Conservation (phyloP, 2,888 invertebrate species). For the Ashinkailepas kermadecensis region DNA sequence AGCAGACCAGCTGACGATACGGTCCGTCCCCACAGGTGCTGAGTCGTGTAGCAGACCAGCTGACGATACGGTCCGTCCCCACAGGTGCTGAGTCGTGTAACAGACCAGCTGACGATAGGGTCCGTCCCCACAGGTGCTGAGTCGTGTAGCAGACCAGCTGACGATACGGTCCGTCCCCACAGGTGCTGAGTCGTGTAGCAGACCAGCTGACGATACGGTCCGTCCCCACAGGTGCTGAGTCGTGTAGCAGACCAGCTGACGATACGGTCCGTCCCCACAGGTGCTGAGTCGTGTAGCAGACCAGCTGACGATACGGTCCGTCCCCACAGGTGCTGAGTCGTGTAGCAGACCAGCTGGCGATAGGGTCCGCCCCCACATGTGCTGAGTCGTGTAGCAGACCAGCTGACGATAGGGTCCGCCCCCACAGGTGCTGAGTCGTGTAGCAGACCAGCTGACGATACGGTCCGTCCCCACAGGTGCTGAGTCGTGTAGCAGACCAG, state of each 20-base stretch:
- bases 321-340: conserved; percentile 58
- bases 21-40: conserved; percentile 62
- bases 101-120: background rate
- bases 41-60: conserved; percentile 35
- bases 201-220: background rate
- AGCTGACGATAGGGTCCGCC: too few species aligned
- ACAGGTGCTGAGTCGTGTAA: conserved; percentile 60
- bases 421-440: conserved; percentile 59
- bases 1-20: background rate
- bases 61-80: background rate
- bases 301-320: background rate
- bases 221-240: conserved; percentile 59
- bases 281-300: conserved; percentile 52
- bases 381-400: too few species aligned
- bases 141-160: conserved; percentile 35
- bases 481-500: conserved; percentile 43
- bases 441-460: conserved; percentile 28
- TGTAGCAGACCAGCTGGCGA: conserved; percentile 34
- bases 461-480: conserved; percentile 57
- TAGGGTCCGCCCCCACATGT: too few species aligned
- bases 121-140: conserved; percentile 60
- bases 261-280: conserved; percentile 47
- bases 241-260: conserved; percentile 34
- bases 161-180: background rate
- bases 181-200: conserved; percentile 59